phyloP scores from a whole-genome alignment of 2,113 vertebrate genomes.

The Mesembrinibis cayennensis region DNA sequence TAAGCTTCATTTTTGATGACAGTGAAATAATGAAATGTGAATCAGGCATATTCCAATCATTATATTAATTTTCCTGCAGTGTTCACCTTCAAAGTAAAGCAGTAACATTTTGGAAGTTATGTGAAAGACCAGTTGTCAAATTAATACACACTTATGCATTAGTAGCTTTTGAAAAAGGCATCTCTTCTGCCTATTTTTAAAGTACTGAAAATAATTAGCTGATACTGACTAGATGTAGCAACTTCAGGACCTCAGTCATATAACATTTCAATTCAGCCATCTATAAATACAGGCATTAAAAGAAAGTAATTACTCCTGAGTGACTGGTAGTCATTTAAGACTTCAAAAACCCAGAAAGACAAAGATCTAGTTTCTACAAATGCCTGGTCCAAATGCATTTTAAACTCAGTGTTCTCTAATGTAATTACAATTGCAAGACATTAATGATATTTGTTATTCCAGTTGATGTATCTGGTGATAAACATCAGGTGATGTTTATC shows the following conservation, averaged over 20 bases:
- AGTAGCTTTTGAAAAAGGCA: neutral
- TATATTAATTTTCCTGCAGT: neutral
- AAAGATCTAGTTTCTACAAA: neutral
- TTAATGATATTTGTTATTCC: neutral
- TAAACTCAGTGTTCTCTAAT: neutral
- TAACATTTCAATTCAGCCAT: neutral
- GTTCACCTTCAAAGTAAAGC: neutral
- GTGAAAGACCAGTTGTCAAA: neutral
- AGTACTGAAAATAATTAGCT: neutral
- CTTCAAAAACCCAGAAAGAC: neutral
- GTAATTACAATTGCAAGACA: neutral
- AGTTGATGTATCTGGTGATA: neutral
- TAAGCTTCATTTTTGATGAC: neutral
- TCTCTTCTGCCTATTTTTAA: neutral
- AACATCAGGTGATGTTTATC: too few relatives aligned
- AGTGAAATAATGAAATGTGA: neutral
- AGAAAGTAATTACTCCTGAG: neutral
- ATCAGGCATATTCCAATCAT: neutral
- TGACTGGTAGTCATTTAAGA: neutral
- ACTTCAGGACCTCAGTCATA: neutral
- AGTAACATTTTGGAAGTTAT: neutral
- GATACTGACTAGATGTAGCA: neutral
- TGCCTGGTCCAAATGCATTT: neutral
- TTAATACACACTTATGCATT: neutral
- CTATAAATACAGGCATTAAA: neutral